phyloP scores from a whole-genome alignment of 2,113 vertebrate species.

The Callaeas wilsoni region DNA sequence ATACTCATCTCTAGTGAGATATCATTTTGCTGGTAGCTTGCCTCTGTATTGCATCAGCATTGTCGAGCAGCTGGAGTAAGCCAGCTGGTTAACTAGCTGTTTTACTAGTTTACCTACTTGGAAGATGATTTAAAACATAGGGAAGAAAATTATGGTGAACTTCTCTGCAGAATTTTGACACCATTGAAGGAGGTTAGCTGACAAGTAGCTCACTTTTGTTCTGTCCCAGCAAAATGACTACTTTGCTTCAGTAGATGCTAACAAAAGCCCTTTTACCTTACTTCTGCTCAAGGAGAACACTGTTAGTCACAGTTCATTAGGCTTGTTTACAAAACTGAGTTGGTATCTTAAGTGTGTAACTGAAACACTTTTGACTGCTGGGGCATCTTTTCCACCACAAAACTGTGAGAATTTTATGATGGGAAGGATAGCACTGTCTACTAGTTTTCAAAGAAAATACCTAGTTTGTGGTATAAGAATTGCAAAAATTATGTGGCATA shows the following conservation, averaged over 20 bases:
- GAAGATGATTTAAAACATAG: background rate
- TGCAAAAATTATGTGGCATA: background rate
- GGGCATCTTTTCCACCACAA: slow-evolving; percentile 4
- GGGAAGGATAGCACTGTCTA: background rate
- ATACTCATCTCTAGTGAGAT: background rate
- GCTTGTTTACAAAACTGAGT: slow-evolving; percentile 68
- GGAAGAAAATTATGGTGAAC: background rate
- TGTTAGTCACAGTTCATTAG: slow-evolving; percentile 71
- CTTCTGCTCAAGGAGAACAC: slow-evolving; percentile 38
- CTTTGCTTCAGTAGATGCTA: slow-evolving; percentile 59
- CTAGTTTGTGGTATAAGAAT: background rate
- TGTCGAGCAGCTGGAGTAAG: background rate
- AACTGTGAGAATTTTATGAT: slow-evolving; percentile 60
- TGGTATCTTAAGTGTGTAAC: slow-evolving; percentile 58
- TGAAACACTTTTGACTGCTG: slow-evolving; percentile 65
- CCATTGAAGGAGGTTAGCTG: background rate
- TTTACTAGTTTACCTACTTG: background rate
- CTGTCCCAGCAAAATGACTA: slow-evolving; percentile 30
- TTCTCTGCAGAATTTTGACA: background rate
- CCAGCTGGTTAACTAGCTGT: background rate
- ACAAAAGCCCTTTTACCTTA: slow-evolving; percentile 63
- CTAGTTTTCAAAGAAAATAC: background rate
- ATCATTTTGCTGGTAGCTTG: background rate
- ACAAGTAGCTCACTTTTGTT: slow-evolving; percentile 47
- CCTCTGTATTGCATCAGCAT: background rate